phyloP scores from a whole-genome alignment of 2,113 vertebrate species.

The Calonectris borealis region DNA sequence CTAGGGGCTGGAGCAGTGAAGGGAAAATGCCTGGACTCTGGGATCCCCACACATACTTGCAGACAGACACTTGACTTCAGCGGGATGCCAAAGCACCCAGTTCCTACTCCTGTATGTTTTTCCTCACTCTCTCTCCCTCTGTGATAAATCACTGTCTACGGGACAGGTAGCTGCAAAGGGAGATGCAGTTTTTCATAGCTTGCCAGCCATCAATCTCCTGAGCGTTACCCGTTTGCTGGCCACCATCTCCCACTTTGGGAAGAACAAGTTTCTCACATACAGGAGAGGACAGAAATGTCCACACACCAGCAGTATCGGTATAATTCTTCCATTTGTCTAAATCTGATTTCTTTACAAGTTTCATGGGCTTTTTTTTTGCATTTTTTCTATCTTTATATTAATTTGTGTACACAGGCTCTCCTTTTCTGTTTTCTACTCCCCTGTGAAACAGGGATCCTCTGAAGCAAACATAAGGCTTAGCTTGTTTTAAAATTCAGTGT shows the following conservation, averaged over 20 bases:
- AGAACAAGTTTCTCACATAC: neutral
- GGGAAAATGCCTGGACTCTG: neutral
- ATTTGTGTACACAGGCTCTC: neutral
- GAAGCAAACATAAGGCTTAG: neutral
- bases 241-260: neutral
- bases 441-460: neutral
- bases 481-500: neutral
- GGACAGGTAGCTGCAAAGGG: neutral
- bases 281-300: neutral
- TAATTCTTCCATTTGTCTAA: neutral
- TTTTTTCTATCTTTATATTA: neutral
- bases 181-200: neutral
- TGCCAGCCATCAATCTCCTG: neutral
- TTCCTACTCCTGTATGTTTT: neutral
- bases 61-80: neutral
- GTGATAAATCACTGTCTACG: neutral
- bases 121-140: neutral
- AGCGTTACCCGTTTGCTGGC: neutral
- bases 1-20: neutral
- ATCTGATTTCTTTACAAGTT: neutral
- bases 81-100: neutral
- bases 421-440: neutral
- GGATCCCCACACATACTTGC: neutral
- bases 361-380: neutral
- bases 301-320: neutral